Percentiles rank a stretch among this genome's conserved stretches.
These are phyloP conservation scores for Anneissia japonica DNA, from an alignment of 35 echinoderm and acorn worm genomes.

Conservation along the genomic window DNA sequence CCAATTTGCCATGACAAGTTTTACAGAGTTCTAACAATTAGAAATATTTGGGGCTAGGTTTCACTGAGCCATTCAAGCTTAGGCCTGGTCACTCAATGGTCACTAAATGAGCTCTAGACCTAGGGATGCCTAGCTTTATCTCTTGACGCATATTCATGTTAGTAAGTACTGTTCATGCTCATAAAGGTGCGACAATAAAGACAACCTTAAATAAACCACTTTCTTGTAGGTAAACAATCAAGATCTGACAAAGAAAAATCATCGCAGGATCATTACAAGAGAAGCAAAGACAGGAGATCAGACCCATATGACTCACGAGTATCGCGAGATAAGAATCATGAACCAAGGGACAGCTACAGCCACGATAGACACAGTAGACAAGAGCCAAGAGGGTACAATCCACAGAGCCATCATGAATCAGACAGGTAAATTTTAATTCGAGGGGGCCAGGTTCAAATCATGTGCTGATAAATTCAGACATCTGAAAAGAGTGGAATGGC, in stretches of 20 bases:
- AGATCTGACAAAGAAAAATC: neutral
- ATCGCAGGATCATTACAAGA: neutral
- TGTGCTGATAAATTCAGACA: no score
- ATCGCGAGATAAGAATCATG: neutral
- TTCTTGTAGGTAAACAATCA: neutral
- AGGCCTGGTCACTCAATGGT: no score
- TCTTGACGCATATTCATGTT: no score
- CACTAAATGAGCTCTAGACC: no score
- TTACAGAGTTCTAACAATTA: constrained; percentile 10
- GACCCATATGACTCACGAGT: neutral
- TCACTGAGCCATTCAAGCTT: no score
- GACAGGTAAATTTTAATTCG: neutral
- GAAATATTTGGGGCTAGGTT: no score
- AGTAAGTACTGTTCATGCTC: no score
- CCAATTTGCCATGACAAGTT: neutral
- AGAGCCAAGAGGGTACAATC: neutral
- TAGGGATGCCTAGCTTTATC: no score
- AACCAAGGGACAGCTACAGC: neutral
- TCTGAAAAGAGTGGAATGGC: no score
- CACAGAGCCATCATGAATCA: neutral
- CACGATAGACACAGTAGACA: neutral
- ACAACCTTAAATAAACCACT: no score
- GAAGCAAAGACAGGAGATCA: neutral
- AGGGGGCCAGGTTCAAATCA: no score
- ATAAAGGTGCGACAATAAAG: no score